phyloP scores from a whole-genome alignment of 2,888 invertebrate species.

The Colletes collaris region DNA sequence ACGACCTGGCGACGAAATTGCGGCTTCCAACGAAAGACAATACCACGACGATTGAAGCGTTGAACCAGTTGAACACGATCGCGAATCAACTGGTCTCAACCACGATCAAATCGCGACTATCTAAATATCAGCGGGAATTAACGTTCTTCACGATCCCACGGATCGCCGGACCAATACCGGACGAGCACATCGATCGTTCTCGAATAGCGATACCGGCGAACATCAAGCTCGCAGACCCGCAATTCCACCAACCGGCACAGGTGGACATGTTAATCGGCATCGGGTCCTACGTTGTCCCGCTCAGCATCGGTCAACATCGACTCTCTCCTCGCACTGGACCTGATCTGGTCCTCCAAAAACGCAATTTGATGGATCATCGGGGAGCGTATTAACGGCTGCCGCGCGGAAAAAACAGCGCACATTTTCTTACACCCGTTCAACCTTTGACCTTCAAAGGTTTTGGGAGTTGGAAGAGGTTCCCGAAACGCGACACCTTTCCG shows the following conservation, averaged over 20 bases:
- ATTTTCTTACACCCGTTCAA: no score
- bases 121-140: not conserved
- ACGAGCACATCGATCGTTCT: not conserved
- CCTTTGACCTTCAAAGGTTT: not conserved
- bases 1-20: not conserved
- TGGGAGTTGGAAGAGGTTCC: conserved; percentile 18
- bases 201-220: not conserved
- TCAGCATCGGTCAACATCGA: not conserved
- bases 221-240: not conserved
- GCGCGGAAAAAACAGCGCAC: no score
- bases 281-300: not conserved
- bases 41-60: not conserved
- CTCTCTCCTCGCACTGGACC: not conserved
- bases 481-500: not conserved
- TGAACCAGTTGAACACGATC: not conserved
- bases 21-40: not conserved
- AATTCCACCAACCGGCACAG: not conserved
- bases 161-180: not conserved
- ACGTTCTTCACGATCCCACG: not conserved
- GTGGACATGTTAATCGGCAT: conserved; percentile 10
- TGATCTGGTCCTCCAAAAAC: conserved; percentile 20
- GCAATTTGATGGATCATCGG: conserved; percentile 13
- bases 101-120: not conserved
- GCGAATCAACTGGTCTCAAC: not conserved
- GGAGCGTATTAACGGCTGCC: not conserved